Conservation (phyloP, 2,888 invertebrate genomes). For the Drosophila paracracens region DNA sequence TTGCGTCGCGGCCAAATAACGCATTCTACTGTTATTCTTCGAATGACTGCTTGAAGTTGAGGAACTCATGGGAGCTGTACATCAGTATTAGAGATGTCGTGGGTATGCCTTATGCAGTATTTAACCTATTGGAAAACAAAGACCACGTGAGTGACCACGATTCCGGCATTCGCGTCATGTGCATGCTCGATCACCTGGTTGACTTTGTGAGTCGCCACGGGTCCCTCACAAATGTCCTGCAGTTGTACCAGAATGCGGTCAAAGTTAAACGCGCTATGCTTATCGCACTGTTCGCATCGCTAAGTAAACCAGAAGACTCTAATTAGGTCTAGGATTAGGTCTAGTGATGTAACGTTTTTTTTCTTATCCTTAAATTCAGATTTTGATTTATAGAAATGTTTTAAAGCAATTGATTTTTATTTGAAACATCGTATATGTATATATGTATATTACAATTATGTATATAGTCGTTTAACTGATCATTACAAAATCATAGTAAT, state of each 20-base stretch:
- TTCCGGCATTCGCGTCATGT: conserved; percentile 95
- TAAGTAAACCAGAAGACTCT: conserved; percentile 73
- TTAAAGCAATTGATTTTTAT: conserved; percentile 60
- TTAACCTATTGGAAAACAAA: conserved; percentile 87
- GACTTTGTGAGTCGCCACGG: conserved; percentile 82
- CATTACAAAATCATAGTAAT: conserved; percentile 42
- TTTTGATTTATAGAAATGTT: conserved; percentile 22
- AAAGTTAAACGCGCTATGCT: conserved; percentile 88
- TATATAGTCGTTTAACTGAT: conserved; percentile 24
- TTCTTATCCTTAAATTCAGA: no score
- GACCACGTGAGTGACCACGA: conserved; percentile 95
- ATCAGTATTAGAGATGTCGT: conserved; percentile 85
- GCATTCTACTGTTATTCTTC: conserved; percentile 94
- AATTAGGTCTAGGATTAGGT: no score
- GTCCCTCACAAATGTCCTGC: conserved; percentile 75
- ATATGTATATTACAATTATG: neutral
- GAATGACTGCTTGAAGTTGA: conserved; percentile 88
- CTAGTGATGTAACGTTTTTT: no score
- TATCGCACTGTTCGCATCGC: conserved; percentile 87
- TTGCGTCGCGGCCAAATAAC: conserved; percentile 90
- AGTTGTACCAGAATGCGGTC: conserved; percentile 86
- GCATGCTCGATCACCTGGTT: conserved; percentile 89
- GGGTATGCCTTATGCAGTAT: conserved; percentile 82
- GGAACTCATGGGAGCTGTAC: conserved; percentile 88
- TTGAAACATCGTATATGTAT: conserved; percentile 50